Evolutionary conservation across 1,140 invertebrate genomes (phyloP).

Genomic region (Asbolus verrucosus): DNA sequence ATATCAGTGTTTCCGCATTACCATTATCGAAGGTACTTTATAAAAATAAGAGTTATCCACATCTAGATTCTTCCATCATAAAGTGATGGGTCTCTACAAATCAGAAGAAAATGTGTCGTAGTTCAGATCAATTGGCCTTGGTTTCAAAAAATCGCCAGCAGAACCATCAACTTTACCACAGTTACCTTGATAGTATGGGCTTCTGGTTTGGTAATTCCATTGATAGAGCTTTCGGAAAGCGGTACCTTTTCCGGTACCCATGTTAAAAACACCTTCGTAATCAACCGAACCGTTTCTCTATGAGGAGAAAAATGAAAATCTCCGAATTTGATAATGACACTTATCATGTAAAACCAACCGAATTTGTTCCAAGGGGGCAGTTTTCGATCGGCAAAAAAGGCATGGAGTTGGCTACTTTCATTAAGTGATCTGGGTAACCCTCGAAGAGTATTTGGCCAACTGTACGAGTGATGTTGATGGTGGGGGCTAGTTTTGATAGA

Average conservation of each 20-base stretch:
- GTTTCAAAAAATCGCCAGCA: conserved; percentile 80
- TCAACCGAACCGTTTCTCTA: conserved; percentile 68
- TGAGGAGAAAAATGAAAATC: neutral
- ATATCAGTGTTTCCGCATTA: too few relatives aligned
- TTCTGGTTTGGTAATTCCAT: conserved; percentile 70
- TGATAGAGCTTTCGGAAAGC: conserved; percentile 68
- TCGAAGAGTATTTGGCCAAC: conserved; percentile 81
- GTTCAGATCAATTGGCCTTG: conserved; percentile 65
- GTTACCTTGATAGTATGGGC: conserved; percentile 65
- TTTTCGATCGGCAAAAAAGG: conserved; percentile 70
- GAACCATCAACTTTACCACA: conserved; percentile 69
- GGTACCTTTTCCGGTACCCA: conserved; percentile 50
- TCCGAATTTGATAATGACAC: neutral
- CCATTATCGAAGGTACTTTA: too few relatives aligned
- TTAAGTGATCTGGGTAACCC: conserved; percentile 78
- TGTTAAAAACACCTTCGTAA: conserved; percentile 58
- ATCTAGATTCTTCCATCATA: conserved; percentile 48
- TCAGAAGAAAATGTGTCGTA: too few relatives aligned
- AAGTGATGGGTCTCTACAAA: too few relatives aligned
- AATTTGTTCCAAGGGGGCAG: conserved; percentile 77
- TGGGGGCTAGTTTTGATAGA: conserved; percentile 67
- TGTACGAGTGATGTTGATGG: conserved; percentile 73
- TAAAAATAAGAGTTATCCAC: conserved; percentile 53
- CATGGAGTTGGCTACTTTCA: conserved; percentile 72
- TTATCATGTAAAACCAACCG: conserved; percentile 80